Percentiles rank a stretch among this genome's conserved stretches.
These are phyloP conservation scores for Tetragonula carbonaria DNA, from an alignment of 2,888 invertebrate species.

Conservation along the genomic window DNA sequence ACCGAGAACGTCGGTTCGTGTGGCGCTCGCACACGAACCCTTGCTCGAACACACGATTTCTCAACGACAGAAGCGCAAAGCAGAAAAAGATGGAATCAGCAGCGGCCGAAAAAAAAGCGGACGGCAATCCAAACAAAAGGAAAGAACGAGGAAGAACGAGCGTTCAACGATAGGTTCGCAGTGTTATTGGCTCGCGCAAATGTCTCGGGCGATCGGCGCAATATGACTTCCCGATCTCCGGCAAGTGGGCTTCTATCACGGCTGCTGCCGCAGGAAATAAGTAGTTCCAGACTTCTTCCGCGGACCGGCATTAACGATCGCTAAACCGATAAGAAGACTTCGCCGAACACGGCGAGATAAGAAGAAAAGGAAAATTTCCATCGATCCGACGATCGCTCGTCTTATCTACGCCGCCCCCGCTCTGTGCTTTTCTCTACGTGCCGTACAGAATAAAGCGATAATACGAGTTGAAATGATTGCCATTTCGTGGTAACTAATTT, in stretches of 20 bases:
- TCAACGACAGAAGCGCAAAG: too few relatives aligned
- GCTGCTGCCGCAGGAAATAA: constrained; percentile 15
- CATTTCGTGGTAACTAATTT: too few relatives aligned
- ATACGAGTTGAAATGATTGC: too few relatives aligned
- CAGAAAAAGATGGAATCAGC: neutral
- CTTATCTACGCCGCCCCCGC: neutral
- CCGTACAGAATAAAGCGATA: neutral
- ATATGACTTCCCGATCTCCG: constrained; percentile 52
- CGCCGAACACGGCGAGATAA: constrained; percentile 38
- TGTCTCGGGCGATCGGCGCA: constrained; percentile 40
- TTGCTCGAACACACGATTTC: neutral
- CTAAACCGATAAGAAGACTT: constrained; percentile 66
- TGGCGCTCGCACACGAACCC: too few relatives aligned
- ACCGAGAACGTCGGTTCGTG: neutral
- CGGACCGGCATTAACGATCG: constrained; percentile 55
- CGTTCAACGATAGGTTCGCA: neutral
- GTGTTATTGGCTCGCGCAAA: constrained; percentile 24
- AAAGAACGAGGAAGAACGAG: neutral
- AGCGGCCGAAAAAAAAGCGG: constrained; percentile 16
- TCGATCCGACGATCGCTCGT: constrained; percentile 9
- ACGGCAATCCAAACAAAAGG: constrained; percentile 30
- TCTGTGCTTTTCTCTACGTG: neutral
- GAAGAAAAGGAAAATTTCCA: constrained; percentile 56
- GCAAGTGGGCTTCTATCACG: constrained; percentile 9
- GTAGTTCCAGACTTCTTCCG: constrained; percentile 32